phyloP scores from a whole-genome alignment of 2,797 vertebrate genomes.

The Kryptopterus vitreolus region DNA sequence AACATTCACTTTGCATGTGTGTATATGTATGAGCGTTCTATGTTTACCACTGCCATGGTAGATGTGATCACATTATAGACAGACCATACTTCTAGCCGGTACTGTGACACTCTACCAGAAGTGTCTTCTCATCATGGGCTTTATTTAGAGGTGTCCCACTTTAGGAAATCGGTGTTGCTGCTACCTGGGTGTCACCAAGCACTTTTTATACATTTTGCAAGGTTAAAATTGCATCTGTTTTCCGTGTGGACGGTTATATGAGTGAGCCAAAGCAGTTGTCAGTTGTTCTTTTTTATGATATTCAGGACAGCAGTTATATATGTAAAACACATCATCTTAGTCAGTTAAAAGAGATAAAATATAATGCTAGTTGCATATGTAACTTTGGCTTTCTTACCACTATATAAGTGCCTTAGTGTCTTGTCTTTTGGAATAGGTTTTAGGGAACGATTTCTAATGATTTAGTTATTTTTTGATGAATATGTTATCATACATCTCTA shows the following conservation, averaged over 20 bases:
- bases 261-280: background rate
- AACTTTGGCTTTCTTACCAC: background rate
- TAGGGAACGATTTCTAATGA: background rate
- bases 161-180: background rate
- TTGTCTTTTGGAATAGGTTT: background rate
- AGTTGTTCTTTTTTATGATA: background rate
- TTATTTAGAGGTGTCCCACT: constrained; percentile 23
- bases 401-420: background rate
- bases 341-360: background rate
- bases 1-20: background rate
- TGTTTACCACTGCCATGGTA: background rate
- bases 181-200: constrained; percentile 13
- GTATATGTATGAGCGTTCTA: background rate
- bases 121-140: background rate
- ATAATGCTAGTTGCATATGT: background rate
- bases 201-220: background rate
- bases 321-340: background rate
- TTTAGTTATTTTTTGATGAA: background rate
- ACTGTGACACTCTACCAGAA: background rate
- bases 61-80: background rate
- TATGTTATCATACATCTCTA: background rate
- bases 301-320: background rate
- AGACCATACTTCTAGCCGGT: background rate
- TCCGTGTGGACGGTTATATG: background rate
- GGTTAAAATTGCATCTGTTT: background rate